Evolutionary conservation across 1,140 invertebrate genomes (phyloP).

Genomic region (Formica selysi): DNA sequence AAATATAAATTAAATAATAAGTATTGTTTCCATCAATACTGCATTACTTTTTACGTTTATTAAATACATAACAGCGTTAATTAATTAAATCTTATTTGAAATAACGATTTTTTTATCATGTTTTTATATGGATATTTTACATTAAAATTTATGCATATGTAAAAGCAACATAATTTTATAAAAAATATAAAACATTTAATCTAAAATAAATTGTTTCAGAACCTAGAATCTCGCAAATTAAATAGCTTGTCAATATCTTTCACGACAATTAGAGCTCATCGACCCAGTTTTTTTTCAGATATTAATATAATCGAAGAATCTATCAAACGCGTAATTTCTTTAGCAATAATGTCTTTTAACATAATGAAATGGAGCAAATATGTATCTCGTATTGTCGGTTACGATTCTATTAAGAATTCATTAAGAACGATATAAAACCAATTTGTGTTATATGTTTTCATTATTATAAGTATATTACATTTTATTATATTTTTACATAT

Average conservation of each 20-base stretch:
- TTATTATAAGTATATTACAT: not conserved
- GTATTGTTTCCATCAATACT: no score
- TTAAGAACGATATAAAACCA: not conserved
- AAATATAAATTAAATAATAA: constrained; percentile 5
- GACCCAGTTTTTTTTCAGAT: constrained; percentile 5
- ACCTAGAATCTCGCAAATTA: not conserved
- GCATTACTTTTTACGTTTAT: no score
- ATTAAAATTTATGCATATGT: not conserved
- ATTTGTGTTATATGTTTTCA: not conserved
- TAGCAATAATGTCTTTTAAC: constrained; percentile 1
- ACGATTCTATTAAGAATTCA: not conserved
- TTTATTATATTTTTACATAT: not conserved
- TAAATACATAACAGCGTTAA: not conserved
- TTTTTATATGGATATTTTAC: not conserved
- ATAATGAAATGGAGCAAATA: not conserved
- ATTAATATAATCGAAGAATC: constrained; percentile 8
- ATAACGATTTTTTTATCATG: not conserved
- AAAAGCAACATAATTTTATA: not conserved
- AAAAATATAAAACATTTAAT: not conserved
- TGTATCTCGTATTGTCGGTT: not conserved
- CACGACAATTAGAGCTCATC: not conserved
- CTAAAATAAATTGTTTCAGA: not conserved
- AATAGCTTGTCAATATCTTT: not conserved
- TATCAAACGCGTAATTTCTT: constrained; percentile 19
- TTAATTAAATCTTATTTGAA: constrained; percentile 1